These are phyloP conservation scores for Myotis myotis DNA, from an alignment of 2,797 vertebrate genomes.

Conservation along the genomic window DNA sequence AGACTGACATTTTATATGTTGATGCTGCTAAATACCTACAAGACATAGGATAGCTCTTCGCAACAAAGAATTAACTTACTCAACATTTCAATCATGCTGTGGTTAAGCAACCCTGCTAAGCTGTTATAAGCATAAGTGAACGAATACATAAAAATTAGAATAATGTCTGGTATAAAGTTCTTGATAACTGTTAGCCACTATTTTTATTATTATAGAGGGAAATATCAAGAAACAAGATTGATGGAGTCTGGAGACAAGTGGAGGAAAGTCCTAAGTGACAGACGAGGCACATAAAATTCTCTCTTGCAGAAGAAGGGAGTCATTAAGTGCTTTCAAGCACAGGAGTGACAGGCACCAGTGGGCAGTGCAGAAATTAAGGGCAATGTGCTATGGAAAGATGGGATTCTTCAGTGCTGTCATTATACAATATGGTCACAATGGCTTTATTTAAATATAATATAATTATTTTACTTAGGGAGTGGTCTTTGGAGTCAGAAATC, in stretches of 20 bases:
- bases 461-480: background rate
- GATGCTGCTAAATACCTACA: background rate
- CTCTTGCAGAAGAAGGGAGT: background rate
- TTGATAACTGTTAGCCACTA: background rate
- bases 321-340: background rate
- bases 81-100: background rate
- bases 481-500: background rate
- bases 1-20: background rate
- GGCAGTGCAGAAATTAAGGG: background rate
- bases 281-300: background rate
- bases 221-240: background rate
- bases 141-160: background rate
- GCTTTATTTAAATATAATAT: background rate
- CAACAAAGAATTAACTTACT: background rate
- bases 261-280: background rate
- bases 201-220: background rate
- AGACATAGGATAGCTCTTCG: background rate
- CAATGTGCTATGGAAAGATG: background rate
- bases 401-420: background rate
- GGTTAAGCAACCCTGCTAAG: background rate
- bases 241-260: background rate
- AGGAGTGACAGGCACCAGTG: background rate
- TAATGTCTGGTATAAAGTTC: background rate
- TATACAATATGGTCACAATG: background rate
- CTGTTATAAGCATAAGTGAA: background rate